These are phyloP conservation scores for Sus scrofa DNA, from an alignment of 2,113 vertebrate species.

Conservation along the genomic window T2T-Sscrofa CM000819.6:127103501-127104000, in stretches of 20 bases:
- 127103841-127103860: conserved; percentile 55
- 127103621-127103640: neutral
- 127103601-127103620: neutral
- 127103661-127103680: neutral
- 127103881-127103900: conserved; percentile 57
- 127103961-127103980: neutral
- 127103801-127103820: neutral
- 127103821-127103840: neutral
- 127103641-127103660: neutral
- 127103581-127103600: neutral
- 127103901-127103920: conserved; percentile 50
- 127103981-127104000: neutral
- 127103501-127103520: neutral
- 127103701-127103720: neutral
- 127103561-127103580: neutral
- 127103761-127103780: neutral
- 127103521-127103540: neutral
- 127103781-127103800: conserved; percentile 33
- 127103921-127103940: conserved; percentile 21
- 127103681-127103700: neutral
- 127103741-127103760: neutral
- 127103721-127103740: neutral
- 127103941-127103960: conserved; percentile 25
- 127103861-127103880: neutral
- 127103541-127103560: neutral